Conservation (phyloP, 2,797 vertebrate species). For the Pelochelys cantorii region DNA sequence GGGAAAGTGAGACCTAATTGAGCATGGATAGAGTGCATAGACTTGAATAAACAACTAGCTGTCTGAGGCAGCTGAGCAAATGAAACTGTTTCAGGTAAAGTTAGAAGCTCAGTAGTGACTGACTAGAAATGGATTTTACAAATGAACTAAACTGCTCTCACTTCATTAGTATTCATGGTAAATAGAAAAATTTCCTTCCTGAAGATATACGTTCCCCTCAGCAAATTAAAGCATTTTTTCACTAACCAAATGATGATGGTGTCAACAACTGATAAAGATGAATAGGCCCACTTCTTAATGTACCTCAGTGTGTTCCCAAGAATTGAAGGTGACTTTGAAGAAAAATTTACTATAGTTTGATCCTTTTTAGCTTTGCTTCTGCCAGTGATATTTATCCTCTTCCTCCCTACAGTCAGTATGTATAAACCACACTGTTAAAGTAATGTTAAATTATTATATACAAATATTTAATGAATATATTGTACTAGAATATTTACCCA, state of each 20-base stretch:
- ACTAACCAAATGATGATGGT: slow-evolving; percentile 75
- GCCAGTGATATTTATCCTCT: not conserved
- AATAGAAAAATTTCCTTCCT: slow-evolving; percentile 66
- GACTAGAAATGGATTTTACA: slow-evolving; percentile 76
- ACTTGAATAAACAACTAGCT: slow-evolving; percentile 78
- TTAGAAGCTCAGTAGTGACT: slow-evolving; percentile 73
- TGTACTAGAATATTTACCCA: too few species aligned
- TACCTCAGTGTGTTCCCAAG: slow-evolving; percentile 7
- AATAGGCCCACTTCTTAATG: slow-evolving; percentile 74
- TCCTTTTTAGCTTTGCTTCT: not conserved
- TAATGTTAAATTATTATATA: not conserved
- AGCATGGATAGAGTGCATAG: slow-evolving; percentile 63
- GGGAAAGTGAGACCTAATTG: slow-evolving; percentile 66
- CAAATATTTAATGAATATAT: not conserved
- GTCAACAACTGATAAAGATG: slow-evolving; percentile 82
- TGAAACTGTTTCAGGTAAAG: slow-evolving; percentile 64
- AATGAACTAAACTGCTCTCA: slow-evolving; percentile 68
- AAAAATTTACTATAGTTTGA: slow-evolving; percentile 37
- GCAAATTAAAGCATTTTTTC: slow-evolving; percentile 79
- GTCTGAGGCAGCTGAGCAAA: slow-evolving; percentile 63
- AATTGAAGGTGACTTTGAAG: slow-evolving; percentile 70
- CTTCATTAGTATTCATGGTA: slow-evolving; percentile 81
- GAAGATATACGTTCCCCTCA: slow-evolving; percentile 70
- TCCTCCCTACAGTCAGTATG: not conserved
- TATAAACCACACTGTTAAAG: not conserved